These are phyloP conservation scores for Copidosoma floridanum DNA, from an alignment of 1,140 invertebrate species.

Conservation along the genomic window DNA sequence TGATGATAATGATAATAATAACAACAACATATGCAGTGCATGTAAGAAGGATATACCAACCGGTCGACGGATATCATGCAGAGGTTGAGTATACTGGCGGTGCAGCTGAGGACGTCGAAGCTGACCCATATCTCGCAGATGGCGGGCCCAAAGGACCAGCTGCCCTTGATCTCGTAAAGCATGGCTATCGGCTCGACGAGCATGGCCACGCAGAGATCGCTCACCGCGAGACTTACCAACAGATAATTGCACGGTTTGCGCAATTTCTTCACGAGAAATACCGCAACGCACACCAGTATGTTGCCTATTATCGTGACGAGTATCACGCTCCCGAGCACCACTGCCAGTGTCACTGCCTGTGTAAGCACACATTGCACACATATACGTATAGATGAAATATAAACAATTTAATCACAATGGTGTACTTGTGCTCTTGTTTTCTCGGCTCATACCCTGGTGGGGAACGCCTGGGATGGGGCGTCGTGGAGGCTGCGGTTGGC, in stretches of 20 bases:
- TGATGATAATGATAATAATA: no score
- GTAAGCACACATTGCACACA: no score
- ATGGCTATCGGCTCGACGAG: constrained; percentile 85
- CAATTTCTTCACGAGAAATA: constrained; percentile 83
- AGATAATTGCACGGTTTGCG: constrained; percentile 82
- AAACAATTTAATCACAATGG: neutral
- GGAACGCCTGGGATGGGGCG: constrained; percentile 44
- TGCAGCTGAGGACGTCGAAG: constrained; percentile 79
- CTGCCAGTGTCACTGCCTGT: constrained; percentile 68
- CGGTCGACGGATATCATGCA: constrained; percentile 89
- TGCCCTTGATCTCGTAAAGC: constrained; percentile 76
- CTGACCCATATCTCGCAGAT: constrained; percentile 85
- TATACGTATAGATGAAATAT: no score
- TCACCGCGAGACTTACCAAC: constrained; percentile 87
- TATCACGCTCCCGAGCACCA: constrained; percentile 73
- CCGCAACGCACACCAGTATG: constrained; percentile 83
- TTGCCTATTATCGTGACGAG: constrained; percentile 84
- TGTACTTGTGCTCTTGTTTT: neutral
- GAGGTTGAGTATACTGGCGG: constrained; percentile 88
- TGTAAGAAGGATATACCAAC: constrained; percentile 38
- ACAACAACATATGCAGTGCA: no score
- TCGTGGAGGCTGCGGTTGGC: constrained; percentile 27
- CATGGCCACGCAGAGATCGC: constrained; percentile 78
- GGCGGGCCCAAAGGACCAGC: constrained; percentile 80
- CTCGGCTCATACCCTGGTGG: constrained; percentile 35